These are phyloP conservation scores for Yponomeuta malinellus DNA, from an alignment of 2,888 invertebrate genomes.

Conservation along the genomic window DNA sequence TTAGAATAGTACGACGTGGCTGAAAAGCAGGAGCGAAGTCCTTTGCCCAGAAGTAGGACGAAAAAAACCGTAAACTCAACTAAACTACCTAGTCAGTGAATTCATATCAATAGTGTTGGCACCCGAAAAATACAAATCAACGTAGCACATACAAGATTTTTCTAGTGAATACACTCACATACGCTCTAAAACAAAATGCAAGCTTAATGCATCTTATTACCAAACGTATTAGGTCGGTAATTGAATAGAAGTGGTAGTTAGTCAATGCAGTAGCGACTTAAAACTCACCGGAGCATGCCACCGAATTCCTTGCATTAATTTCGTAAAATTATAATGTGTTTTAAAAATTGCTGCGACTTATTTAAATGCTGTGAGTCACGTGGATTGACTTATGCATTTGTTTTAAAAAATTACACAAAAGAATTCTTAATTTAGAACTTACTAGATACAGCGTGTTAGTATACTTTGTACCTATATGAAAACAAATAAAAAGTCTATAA, in stretches of 20 bases:
- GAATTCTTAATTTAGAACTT: no score
- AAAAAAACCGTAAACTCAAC: no score
- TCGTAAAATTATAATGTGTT: not conserved
- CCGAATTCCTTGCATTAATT: not conserved
- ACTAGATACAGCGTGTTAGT: no score
- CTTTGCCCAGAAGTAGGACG: no score
- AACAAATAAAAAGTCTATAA: no score
- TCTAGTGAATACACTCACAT: not conserved
- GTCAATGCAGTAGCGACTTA: not conserved
- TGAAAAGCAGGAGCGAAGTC: no score
- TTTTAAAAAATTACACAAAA: not conserved
- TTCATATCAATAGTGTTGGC: not conserved
- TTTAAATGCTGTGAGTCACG: not conserved
- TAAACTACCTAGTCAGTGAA: no score
- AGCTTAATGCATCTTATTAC: conserved; percentile 1
- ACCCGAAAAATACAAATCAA: not conserved
- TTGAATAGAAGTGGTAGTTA: not conserved
- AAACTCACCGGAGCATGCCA: not conserved
- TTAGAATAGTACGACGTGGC: no score
- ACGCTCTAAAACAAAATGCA: not conserved
- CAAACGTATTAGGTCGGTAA: not conserved
- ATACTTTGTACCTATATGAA: no score
- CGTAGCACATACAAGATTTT: not conserved
- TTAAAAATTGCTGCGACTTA: not conserved
- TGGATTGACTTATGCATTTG: not conserved